Conservation (phyloP, 2,797 vertebrate genomes). For the Hippoglossus hippoglossus region DNA sequence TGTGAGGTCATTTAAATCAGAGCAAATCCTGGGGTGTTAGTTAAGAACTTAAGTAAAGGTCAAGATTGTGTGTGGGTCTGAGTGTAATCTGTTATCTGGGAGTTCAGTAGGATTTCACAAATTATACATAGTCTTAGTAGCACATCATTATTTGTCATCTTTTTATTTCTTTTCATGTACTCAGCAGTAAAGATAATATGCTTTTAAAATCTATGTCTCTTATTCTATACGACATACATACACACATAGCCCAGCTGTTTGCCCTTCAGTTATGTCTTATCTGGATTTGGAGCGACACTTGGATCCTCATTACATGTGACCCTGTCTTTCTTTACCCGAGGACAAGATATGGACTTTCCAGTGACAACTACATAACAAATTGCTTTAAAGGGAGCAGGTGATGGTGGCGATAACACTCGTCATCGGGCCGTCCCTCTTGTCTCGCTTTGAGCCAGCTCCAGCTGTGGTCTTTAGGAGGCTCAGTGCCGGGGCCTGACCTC, state of each 20-base stretch:
- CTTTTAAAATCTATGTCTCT: no score
- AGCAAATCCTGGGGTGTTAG: conserved; percentile 54
- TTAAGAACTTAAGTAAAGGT: conserved; percentile 54
- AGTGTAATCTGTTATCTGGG: neutral
- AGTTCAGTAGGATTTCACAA: neutral
- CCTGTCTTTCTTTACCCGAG: conserved; percentile 75
- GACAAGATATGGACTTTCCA: conserved; percentile 76
- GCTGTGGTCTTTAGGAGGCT: conserved; percentile 73
- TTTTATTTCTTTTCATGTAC: neutral
- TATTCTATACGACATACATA: no score
- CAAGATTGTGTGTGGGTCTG: conserved; percentile 36
- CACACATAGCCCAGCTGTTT: conserved; percentile 49
- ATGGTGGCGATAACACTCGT: conserved; percentile 62
- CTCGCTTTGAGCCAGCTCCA: conserved; percentile 70
- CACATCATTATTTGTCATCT: no score
- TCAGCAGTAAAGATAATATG: no score
- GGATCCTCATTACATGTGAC: conserved; percentile 76
- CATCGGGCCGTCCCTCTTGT: conserved; percentile 47
- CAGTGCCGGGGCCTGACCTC: conserved; percentile 36
- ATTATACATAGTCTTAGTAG: neutral
- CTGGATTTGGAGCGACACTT: conserved; percentile 57
- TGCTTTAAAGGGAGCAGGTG: conserved; percentile 79
- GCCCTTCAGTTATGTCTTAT: conserved; percentile 69
- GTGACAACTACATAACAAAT: conserved; percentile 82
- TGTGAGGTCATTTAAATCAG: conserved; percentile 52